These are phyloP conservation scores for Catostomus latipinnis DNA, from an alignment of 2,797 vertebrate species.

Conservation along the genomic window DNA sequence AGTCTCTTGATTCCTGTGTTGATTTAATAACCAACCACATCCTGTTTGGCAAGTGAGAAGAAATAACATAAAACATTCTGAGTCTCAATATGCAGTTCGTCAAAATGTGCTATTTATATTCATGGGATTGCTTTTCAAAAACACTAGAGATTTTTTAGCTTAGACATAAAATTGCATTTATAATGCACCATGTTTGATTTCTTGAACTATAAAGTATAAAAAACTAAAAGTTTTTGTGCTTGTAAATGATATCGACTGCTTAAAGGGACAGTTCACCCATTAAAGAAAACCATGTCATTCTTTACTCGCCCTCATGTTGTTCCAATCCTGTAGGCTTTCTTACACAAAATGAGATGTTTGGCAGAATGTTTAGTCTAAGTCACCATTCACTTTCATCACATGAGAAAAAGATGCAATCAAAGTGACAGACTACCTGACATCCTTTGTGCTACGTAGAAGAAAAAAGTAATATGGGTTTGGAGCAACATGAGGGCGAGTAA, in stretches of 20 bases:
- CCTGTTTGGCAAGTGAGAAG: conserved; percentile 1
- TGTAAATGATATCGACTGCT: conserved; percentile 74
- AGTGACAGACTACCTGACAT: too few species aligned
- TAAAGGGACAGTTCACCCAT: too few species aligned
- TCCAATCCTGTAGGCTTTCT: too few species aligned
- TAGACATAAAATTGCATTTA: neutral
- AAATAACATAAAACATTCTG: conserved; percentile 15
- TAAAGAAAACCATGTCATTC: too few species aligned
- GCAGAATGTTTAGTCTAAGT: too few species aligned
- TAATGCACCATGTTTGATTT: neutral
- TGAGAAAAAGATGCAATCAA: too few species aligned
- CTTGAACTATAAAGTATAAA: neutral
- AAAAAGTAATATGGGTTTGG: too few species aligned
- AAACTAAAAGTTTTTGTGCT: conserved; percentile 14
- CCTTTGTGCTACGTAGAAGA: too few species aligned
- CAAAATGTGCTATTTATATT: conserved; percentile 23
- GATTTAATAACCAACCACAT: conserved; percentile 27
- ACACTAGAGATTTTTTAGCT: neutral
- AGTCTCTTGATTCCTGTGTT: conserved; percentile 14
- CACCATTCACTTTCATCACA: too few species aligned
- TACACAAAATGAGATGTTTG: too few species aligned
- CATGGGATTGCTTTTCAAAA: neutral
- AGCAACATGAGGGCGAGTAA: too few species aligned
- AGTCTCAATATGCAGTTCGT: neutral
- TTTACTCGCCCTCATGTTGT: too few species aligned